Evolutionary conservation across 2,888 invertebrate genomes (phyloP), one percentile per base, ranked within the genome.

Genomic region (Drosophila quasianomalipes): DNA sequence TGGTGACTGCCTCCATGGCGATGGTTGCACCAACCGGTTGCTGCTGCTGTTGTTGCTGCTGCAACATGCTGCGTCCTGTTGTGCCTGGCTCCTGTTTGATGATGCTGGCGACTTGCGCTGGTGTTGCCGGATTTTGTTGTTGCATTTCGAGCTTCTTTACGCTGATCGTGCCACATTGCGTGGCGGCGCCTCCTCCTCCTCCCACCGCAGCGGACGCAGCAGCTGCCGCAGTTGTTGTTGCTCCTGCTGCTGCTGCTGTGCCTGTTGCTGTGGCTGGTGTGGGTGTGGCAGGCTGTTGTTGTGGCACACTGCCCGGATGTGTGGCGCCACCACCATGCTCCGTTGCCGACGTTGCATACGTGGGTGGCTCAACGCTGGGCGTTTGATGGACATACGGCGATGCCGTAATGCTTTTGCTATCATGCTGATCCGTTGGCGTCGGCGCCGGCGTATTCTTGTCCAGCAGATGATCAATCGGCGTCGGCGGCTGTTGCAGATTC

Each of bases 371-470:
- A 51, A 93, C 92, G 80, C 93, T 92, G 63, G 92, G 92, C 61
- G 93, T 90, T 58, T 92, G 92, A 71, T 93, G 93, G 31, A 93
- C 91, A 79, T 93, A 93, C 19, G 93, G 93, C 35, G 93, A 93
- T 66, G 93, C 92, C 49, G 93, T 93, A 61, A 93, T 92, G 80
- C 94, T 93, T 79, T 93, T 93, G 82, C 85, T 93, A 70, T 93
- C 93, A 74, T 93, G 93, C 80, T 93, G 93, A 85, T 93, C 93
- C 33, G 93, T 93, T 33, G 93, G 93, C 67, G 93, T 93, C 0
- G 93, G 93, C 31, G 93, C 94, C 55, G 94, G 93, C 47, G 93
- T 93, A 79, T 93, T 93, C 81, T 93, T 93, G 80, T 93, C 93
- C 66, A 92, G 80, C 75, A 93, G 79, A 81, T 93, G 93, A 79